Conservation (phyloP, 37 sponge, comb jelly and placozoan species). For the Dysidea cf. avara region DNA sequence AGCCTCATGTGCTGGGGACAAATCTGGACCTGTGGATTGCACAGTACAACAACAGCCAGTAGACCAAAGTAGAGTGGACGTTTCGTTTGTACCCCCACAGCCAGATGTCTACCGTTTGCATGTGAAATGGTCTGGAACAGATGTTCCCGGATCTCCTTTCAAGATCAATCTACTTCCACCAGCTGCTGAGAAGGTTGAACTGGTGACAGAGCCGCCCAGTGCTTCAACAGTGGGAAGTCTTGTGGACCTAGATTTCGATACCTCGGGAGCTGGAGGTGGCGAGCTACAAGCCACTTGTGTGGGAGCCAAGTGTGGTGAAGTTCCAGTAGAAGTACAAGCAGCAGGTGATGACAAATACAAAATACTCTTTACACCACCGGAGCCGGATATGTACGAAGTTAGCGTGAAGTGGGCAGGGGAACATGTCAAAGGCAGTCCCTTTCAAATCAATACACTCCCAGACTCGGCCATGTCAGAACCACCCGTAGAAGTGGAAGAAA, state of each 20-base stretch:
- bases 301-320: slow-evolving; percentile 38
- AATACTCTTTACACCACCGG: too few relatives aligned
- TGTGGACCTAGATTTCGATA: slow-evolving; percentile 49
- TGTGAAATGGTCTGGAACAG: slow-evolving; percentile 33
- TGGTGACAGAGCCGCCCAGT: slow-evolving; percentile 44
- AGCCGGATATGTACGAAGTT: slow-evolving; percentile 8
- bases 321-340: slow-evolving; percentile 41
- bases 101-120: slow-evolving; percentile 48
- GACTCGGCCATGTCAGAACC: too few relatives aligned
- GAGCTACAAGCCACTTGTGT: slow-evolving; percentile 37
- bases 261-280: slow-evolving; percentile 34
- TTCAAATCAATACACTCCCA: slow-evolving; percentile 43
- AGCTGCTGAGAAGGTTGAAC: slow-evolving; percentile 36
- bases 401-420: slow-evolving; percentile 28
- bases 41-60: slow-evolving; percentile 21
- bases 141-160: slow-evolving; percentile 63
- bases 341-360: not conserved
- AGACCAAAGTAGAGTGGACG: slow-evolving; percentile 27
- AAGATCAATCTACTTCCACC: slow-evolving; percentile 31
- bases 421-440: slow-evolving; percentile 46
- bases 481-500: too few relatives aligned
- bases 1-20: slow-evolving; percentile 37
- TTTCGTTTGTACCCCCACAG: slow-evolving; percentile 12
- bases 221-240: slow-evolving; percentile 19
- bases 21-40: slow-evolving; percentile 13